Evolutionary conservation across 2,888 invertebrate species (phyloP), one percentile per base, ranked within the genome.

Genomic region (Lepetodrilus schrolli): DNA sequence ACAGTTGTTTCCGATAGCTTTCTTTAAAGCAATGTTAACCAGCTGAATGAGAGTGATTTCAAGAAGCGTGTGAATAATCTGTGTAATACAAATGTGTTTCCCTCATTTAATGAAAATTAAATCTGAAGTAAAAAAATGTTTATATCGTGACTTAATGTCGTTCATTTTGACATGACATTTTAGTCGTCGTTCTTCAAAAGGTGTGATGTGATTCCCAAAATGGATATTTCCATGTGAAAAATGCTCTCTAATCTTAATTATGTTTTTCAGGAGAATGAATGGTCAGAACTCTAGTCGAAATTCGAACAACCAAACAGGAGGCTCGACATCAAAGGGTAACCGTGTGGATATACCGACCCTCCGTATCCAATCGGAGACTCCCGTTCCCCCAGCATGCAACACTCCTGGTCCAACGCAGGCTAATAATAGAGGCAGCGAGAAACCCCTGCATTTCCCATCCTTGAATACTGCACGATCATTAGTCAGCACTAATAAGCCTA

Each of bases 321-420:
- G 50, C 10, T 51, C 48, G 2, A 21, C 20, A 13, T 34, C 13
- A 2, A 72, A 72, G n/a, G 66, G 72, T 48, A 66, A 30, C 34
- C 73, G 68, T 26, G 69, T 73, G 38, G 79, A 77, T 65, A 86
- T 87, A 23, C 87, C 87, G 3, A 81, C 84, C n/a, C 75, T 87
- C 21, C 78, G 85, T 30, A 83, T 87, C 49, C 86, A 87, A 75
- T 77, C 86, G 0, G 86, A 86, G 34, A 87, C 87, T n/a, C 87
- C 87, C 10, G 82, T 83, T 5, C 87, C 87, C 2, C 70, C 78
- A 17, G 77, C 77, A 20, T 78, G 77, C 17, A 81, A 80, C 74
- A 83, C 84, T 17, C 80, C 83, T 23, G 77, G 82, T 36, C 82
- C 81, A 8, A 78, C 80, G 17, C 80, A 76, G 30, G 69, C 65